Percentiles rank a stretch among this genome's conserved stretches.
Conservation (phyloP, 2,797 vertebrate species). For the Staurois parvus region DNA sequence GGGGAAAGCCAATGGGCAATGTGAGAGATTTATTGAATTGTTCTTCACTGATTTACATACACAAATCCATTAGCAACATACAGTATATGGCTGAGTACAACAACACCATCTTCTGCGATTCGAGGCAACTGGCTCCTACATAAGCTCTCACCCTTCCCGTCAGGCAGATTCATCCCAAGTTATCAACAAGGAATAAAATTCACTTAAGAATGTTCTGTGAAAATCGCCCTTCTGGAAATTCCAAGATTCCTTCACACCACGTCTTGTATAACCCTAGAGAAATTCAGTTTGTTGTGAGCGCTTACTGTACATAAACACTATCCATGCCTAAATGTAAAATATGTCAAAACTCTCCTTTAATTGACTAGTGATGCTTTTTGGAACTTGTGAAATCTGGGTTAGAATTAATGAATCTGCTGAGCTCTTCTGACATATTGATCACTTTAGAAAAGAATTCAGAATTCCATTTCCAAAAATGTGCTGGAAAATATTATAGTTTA, state of each 20-base stretch:
- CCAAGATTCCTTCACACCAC: constrained; percentile 57
- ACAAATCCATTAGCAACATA: constrained; percentile 5
- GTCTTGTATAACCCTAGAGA: constrained; percentile 58
- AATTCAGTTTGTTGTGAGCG: constrained; percentile 61
- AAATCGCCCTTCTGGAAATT: constrained; percentile 59
- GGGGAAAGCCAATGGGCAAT: too few relatives aligned
- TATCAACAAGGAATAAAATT: constrained; percentile 50
- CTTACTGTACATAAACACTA: constrained; percentile 62
- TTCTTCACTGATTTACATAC: background rate
- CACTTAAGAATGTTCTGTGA: constrained; percentile 60
- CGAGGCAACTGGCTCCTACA: constrained; percentile 28
- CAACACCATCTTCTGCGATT: constrained; percentile 17
- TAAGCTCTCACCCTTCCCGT: constrained; percentile 12
- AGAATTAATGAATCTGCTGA: constrained; percentile 58
- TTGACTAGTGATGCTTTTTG: constrained; percentile 59
- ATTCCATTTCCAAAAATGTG: background rate
- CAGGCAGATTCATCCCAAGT: constrained; percentile 39
- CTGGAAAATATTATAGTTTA: constrained; percentile 1
- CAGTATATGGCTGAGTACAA: constrained; percentile 7
- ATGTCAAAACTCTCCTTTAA: constrained; percentile 62
- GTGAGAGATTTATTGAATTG: too few relatives aligned
- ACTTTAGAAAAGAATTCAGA: constrained; percentile 38
- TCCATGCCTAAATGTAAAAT: constrained; percentile 60
- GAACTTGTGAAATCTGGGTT: constrained; percentile 61
- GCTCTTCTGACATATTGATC: constrained; percentile 48